These are phyloP conservation scores for Cariama cristata DNA, from an alignment of 2,113 vertebrate species.

Conservation along the genomic window DNA sequence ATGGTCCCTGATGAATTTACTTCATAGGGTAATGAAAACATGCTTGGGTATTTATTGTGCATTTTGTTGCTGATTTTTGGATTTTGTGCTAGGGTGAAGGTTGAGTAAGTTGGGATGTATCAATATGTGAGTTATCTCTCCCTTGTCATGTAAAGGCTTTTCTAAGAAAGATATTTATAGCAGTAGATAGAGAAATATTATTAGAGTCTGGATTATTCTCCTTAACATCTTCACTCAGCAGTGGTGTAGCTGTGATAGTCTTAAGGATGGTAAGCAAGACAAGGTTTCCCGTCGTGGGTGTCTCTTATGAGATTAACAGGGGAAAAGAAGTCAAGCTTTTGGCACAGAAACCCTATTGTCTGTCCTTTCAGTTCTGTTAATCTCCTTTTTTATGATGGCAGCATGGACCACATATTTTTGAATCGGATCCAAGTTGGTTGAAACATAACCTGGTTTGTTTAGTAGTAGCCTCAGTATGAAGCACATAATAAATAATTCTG, in stretches of 20 bases:
- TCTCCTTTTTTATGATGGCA: not conserved
- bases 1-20: not conserved
- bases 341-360: conserved; percentile 6
- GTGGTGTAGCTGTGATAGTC: not conserved
- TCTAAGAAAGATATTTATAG: not conserved
- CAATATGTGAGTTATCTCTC: not conserved
- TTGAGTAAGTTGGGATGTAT: not conserved
- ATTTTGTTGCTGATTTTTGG: not conserved
- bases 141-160: not conserved
- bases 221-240: not conserved
- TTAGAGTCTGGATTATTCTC: not conserved
- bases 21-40: not conserved
- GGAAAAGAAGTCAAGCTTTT: conserved; percentile 18
- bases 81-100: not conserved
- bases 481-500: not conserved
- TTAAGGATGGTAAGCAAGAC: not conserved
- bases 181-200: conserved; percentile 11
- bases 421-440: not conserved
- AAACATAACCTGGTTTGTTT: not conserved
- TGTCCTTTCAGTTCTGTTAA: not conserved
- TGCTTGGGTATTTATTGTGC: not conserved
- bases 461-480: not conserved
- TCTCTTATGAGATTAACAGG: not conserved
- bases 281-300: not conserved
- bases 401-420: not conserved